Base-by-base conservation (phyloP, 2,113 vertebrate genomes). In the Protobothrops mucrosquamatus region DNA sequence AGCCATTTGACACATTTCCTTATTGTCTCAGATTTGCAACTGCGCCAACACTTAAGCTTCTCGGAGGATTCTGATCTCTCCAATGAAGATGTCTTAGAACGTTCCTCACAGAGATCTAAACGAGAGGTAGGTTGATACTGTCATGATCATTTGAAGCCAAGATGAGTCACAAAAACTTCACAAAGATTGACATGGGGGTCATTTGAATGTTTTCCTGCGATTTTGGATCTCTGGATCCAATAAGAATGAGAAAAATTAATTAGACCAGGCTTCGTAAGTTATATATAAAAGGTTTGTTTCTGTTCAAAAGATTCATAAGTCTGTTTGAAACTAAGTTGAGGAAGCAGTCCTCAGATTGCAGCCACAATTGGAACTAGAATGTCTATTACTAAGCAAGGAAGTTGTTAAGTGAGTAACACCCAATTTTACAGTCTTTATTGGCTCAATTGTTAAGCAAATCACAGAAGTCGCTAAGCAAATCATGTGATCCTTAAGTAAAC, bases 41-140 rank as follows among this genome's bases (percentile, higher is more conserved):
- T 99, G 0, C 98, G 98, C 24, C 98, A 98, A 43, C 99, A 99
- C 95, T 90, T 99, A 95, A 99, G 99, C 94, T 99, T 99, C 96
- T 99, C 99, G 0, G 99, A 99, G 95, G 99, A 99, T 93, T 99
- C 99, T 0, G 99, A 99, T 96, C 98, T 99, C 90, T 99, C 99
- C 94, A 99, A 98, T 4, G 99, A 99, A 0, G 99, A 99, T 26
- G 95, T 99, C 92, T 97, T 99, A 61, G 99, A 99, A 88, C 97
- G 98, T 29, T 98, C 98, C 54, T 99, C 99, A 61, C 99, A 99
- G 97, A 99, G 98, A 96, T 99, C 99, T 61, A 99, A 98, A 96
- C 97, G 98, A 95, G 99, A 99, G 97, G 99, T 99, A 96, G 52
- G 87, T 1, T 34, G 10, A 0, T 34, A 26, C 18, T 51, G 39